Base-by-base conservation (phyloP, 2,888 invertebrate species). In the Molorchus minor region DNA sequence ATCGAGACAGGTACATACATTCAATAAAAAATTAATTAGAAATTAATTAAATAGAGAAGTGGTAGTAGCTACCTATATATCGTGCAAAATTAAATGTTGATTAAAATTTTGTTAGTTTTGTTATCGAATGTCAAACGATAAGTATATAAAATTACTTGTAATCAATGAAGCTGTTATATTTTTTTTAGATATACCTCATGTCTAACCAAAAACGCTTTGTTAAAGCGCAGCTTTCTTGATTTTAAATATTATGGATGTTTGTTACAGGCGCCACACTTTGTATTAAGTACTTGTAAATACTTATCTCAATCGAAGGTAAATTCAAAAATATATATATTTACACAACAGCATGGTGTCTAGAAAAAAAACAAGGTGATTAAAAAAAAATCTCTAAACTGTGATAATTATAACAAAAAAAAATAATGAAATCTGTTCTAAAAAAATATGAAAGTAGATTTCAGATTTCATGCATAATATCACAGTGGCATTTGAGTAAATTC, bases 271-370 rank as follows among this genome's bases (percentile, higher is more conserved):
- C 43, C 52, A 52, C 52, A 29, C 40, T 51, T 36, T 36, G 53
- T 38, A 36, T 55, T 47, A 45, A 46, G 19, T n/a, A 38, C 46
- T 56, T 47, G 45, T 33, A 46, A 40, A 59, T 59, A 59, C 59
- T 66, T 68, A 71, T 68, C 67, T 64, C 61, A 44, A 58, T 38
- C 30, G 17, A 53, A 47, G 44, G 49, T 43, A 43, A 62, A 64
- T 65, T 52, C 61, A 63, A 68, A 70, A 68, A 65, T 66, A 58
- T n/a, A n/a, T n/a, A n/a, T 61, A 69, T 67, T 70, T 70, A 70
- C 70, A 68, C 67, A n/a, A n/a, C n/a, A 56, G 57, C 54, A 65
- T 65, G 62, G 61, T 67, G 64, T 68, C 70, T 70, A 68, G 65
- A 70, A 70, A 68, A 64, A 58, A 65, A 59, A 63, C 62, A 56